phyloP scores from a whole-genome alignment of 2,113 vertebrate species.

The Carettochelys insculpta region DNA sequence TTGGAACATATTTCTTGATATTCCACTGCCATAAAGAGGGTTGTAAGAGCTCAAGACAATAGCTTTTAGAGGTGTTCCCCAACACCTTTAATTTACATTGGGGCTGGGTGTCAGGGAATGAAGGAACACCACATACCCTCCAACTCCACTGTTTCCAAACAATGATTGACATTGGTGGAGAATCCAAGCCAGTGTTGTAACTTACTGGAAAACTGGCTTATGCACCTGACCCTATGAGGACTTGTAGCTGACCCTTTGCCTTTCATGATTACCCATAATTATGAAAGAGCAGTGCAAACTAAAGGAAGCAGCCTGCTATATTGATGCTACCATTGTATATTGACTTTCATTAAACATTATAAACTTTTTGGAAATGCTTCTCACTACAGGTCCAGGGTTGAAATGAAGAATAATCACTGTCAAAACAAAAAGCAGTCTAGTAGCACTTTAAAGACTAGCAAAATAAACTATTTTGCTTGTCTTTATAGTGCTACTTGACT shows the following conservation, averaged over 20 bases:
- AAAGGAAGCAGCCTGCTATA: background rate
- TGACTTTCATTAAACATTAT: background rate
- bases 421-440: no score
- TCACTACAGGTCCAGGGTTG: background rate
- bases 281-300: constrained; percentile 16
- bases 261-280: background rate
- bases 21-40: background rate
- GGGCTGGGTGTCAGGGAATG: background rate
- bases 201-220: background rate
- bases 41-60: background rate
- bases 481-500: no score
- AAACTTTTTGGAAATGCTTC: constrained; percentile 39
- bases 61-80: background rate
- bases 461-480: no score
- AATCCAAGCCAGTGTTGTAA: background rate
- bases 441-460: no score
- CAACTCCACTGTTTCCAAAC: background rate
- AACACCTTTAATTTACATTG: background rate
- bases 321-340: background rate
- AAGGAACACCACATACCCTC: background rate
- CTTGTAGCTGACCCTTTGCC: background rate
- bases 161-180: background rate
- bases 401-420: constrained; percentile 50
- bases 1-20: background rate
- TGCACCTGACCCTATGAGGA: background rate